These are phyloP conservation scores for Drosophila picticornis DNA, from an alignment of 2,888 invertebrate species.

Conservation along the genomic window DNA sequence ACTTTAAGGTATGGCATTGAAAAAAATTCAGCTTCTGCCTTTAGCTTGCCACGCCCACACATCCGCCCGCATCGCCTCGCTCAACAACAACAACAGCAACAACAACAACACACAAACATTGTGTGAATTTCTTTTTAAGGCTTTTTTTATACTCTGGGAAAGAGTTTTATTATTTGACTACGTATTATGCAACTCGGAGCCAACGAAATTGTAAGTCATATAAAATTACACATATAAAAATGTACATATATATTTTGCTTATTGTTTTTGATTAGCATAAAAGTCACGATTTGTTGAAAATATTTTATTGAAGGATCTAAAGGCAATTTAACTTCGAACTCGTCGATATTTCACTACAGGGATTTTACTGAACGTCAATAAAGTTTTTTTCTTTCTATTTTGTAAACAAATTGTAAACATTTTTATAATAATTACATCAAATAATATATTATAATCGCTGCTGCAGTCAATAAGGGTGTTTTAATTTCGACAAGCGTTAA, in stretches of 20 bases:
- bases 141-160: slow-evolving; percentile 20
- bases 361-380: neutral
- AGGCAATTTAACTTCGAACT: neutral
- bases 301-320: neutral
- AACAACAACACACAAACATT: neutral
- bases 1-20: slow-evolving; percentile 9
- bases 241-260: neutral
- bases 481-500: neutral
- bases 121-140: slow-evolving; percentile 7
- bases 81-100: neutral
- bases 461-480: slow-evolving; percentile 1
- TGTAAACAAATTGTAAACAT: too few relatives aligned
- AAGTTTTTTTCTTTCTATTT: neutral
- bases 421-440: neutral
- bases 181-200: neutral
- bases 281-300: neutral
- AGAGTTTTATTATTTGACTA: slow-evolving; percentile 20
- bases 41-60: neutral
- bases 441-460: neutral
- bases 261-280: neutral
- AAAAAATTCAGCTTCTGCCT: slow-evolving; percentile 6
- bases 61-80: neutral
- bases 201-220: neutral
- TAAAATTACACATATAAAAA: neutral
- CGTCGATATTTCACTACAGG: neutral